Conservation (phyloP, 2,797 vertebrate species). For the Chrosomus eos region DNA sequence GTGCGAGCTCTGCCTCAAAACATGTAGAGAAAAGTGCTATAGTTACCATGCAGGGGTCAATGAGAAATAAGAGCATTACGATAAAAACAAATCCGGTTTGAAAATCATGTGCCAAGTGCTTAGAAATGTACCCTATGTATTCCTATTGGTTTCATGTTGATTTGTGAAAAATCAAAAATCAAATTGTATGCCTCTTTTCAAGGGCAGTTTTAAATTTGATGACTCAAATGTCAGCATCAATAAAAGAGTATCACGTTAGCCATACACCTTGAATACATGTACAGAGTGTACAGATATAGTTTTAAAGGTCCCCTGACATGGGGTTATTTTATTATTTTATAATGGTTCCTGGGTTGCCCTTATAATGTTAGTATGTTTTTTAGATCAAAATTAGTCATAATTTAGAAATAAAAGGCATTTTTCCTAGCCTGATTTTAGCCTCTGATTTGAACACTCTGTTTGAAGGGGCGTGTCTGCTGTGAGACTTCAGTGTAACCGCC, state of each 20-base stretch:
- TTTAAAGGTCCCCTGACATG: too few relatives aligned
- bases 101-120: not conserved
- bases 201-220: not conserved
- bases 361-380: too few relatives aligned
- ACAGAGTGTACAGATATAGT: not conserved
- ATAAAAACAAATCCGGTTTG: not conserved
- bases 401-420: too few relatives aligned
- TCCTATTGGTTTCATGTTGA: not conserved
- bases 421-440: too few relatives aligned
- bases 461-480: too few relatives aligned
- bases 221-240: not conserved
- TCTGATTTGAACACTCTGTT: too few relatives aligned
- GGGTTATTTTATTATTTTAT: too few relatives aligned
- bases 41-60: not conserved
- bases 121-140: not conserved
- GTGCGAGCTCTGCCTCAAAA: not conserved
- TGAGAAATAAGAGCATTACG: not conserved
- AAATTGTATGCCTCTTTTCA: not conserved
- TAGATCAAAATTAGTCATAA: too few relatives aligned
- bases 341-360: too few relatives aligned
- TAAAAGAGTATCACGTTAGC: not conserved
- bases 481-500: too few relatives aligned
- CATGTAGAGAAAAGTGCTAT: not conserved
- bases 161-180: not conserved
- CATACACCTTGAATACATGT: not conserved